phyloP scores from a whole-genome alignment of 2,888 invertebrate genomes.

The Xestia xanthographa region DNA sequence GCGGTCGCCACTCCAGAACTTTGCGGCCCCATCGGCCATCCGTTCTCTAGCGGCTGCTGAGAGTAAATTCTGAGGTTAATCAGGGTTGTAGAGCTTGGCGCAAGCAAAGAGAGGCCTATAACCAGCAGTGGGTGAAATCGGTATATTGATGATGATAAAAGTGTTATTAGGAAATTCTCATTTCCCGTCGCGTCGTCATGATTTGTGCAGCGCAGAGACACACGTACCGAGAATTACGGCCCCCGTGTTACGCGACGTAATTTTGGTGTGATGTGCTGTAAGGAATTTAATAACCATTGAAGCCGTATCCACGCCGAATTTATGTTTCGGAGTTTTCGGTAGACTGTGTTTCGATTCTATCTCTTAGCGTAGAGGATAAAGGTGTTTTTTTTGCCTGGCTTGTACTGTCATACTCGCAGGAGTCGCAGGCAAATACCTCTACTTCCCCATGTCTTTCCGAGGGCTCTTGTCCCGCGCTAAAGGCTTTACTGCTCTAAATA shows the following conservation, averaged over 20 bases:
- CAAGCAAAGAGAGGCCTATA: background rate
- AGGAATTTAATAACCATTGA: slow-evolving; percentile 8
- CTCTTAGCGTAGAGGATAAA: background rate
- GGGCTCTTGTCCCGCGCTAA: background rate
- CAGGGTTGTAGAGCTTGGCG: background rate
- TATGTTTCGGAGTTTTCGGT: no score
- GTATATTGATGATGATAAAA: background rate
- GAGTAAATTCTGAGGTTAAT: background rate
- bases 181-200: background rate
- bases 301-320: background rate
- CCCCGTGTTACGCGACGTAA: background rate
- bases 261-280: no score
- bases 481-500: background rate
- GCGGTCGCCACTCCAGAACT: no score
- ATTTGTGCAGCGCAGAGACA: background rate
- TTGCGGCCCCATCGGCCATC: no score
- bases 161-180: background rate
- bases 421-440: background rate
- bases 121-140: background rate
- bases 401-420: background rate
- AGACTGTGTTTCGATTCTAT: background rate
- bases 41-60: no score
- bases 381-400: background rate
- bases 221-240: background rate
- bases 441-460: background rate